Conservation (phyloP, 1,140 invertebrate species). For the Dendrolimus punctatus region DNA sequence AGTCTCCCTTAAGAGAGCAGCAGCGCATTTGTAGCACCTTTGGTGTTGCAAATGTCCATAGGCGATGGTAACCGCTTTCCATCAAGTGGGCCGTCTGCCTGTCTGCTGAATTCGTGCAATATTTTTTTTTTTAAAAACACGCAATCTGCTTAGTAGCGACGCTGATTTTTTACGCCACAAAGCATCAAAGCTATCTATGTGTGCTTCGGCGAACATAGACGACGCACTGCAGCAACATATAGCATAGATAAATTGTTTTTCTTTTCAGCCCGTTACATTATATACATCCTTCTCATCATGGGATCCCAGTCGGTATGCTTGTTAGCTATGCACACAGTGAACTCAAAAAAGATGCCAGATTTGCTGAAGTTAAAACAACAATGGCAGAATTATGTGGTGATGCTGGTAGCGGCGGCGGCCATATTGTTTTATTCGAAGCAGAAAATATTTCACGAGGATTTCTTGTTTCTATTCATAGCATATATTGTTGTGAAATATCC, state of each 20-base stretch:
- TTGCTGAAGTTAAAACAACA: slow-evolving; percentile 6
- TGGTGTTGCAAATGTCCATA: too few relatives aligned
- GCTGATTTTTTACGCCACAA: too few relatives aligned
- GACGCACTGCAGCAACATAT: too few relatives aligned
- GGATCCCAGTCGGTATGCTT: slow-evolving; percentile 8
- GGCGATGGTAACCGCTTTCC: too few relatives aligned
- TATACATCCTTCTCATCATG: slow-evolving; percentile 31
- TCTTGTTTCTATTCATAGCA: slow-evolving; percentile 30
- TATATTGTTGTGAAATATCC: slow-evolving; percentile 28
- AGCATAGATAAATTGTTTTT: background rate
- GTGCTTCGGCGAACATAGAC: too few relatives aligned
- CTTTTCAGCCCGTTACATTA: slow-evolving; percentile 34
- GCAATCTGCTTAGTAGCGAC: too few relatives aligned
- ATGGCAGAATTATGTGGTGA: slow-evolving; percentile 10
- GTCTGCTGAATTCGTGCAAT: too few relatives aligned
- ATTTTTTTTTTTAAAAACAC: too few relatives aligned
- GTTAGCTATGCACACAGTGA: background rate
- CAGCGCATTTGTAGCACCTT: too few relatives aligned
- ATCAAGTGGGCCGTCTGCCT: too few relatives aligned
- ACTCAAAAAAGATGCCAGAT: slow-evolving; percentile 1
- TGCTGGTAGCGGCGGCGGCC: slow-evolving; percentile 13
- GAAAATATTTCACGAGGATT: slow-evolving; percentile 24
- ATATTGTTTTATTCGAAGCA: slow-evolving; percentile 24
- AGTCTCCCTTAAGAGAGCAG: too few relatives aligned
- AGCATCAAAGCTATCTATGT: too few relatives aligned